Conservation (phyloP, 2,888 invertebrate species). For the Linnaemya tessellans region DNA sequence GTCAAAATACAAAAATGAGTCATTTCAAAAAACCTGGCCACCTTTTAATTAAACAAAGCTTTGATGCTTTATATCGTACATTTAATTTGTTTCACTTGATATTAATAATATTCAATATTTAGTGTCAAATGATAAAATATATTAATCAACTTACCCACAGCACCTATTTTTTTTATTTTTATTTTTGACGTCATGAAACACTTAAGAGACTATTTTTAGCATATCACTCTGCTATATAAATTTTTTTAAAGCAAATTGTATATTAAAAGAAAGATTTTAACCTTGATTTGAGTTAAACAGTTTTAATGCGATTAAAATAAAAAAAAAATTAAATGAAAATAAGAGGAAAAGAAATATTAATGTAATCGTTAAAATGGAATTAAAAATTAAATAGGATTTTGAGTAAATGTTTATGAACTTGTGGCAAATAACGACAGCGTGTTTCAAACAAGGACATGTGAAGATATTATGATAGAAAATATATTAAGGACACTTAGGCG, state of each 20-base stretch:
- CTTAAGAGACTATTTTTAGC: conserved; percentile 52
- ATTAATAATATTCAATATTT: conserved; percentile 45
- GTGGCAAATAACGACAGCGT: not conserved
- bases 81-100: conserved; percentile 26
- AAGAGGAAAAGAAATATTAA: conserved; percentile 1
- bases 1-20: too few species aligned
- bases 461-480: not conserved
- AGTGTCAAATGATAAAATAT: conserved; percentile 4
- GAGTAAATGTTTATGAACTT: conserved; percentile 14
- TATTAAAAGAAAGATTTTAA: conserved; percentile 27
- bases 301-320: conserved; percentile 35
- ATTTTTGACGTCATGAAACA: conserved; percentile 59
- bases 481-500: not conserved
- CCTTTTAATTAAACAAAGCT: not conserved
- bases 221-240: not conserved
- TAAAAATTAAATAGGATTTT: conserved; percentile 30
- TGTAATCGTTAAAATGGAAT: conserved; percentile 23
- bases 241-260: not conserved
- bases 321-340: not conserved
- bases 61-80: not conserved
- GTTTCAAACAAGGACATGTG: conserved; percentile 11
- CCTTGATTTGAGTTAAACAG: conserved; percentile 51
- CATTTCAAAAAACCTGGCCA: not conserved
- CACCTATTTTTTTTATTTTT: not conserved
- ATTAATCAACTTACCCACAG: not conserved